Evolutionary conservation across 2,888 invertebrate genomes (phyloP), one percentile per base, ranked within the genome.

Genomic region (Microctonus aethiopoides): DNA sequence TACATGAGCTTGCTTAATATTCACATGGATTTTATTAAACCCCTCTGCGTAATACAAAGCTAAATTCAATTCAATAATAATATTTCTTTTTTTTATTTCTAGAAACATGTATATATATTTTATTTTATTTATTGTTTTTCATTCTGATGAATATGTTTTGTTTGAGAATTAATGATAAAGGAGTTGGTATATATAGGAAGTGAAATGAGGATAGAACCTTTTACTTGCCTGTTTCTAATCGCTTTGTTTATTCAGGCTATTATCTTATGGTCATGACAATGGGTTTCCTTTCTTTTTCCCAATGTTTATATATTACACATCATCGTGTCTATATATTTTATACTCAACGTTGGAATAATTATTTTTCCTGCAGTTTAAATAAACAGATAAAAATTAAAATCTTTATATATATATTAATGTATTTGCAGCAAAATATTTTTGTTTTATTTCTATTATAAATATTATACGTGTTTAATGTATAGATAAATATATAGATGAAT

Each of bases 221-320:
- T n/a, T n/a, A n/a, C n/a, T n/a, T n/a, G n/a, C n/a, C n/a, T n/a
- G n/a, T n/a, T n/a, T 16, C 57, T 32, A 22, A 57, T 57, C 57
- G 46, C 34, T 57, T 61, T 61, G 39, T 61, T 61, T 61, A 39
- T 6, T 20, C 24, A 39, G 39, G 16, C 26, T 36, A 61, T 61
- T 41, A 46, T 46, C 16, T 46, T 41, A 41, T 24, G 13, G n/a
- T n/a, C 61, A 10, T 41, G 61, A 61, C 61, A 61, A 61, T 61
- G 61, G 26, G 24, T 11, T 39, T 61, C 61, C 22, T 36, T 29
- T 29, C 29, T 29, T 29, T 29, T 5, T 29, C 7, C 7, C 29
- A 29, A n/a, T n/a, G n/a, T 29, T 29, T 29, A 29, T 29, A 5
- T 29, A 29, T 29, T 29, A 29, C 29, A 5, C 3, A 29, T 29